Evolutionary conservation across 2,888 invertebrate species (phyloP).

Genomic region (Rotaria macrura): DNA sequence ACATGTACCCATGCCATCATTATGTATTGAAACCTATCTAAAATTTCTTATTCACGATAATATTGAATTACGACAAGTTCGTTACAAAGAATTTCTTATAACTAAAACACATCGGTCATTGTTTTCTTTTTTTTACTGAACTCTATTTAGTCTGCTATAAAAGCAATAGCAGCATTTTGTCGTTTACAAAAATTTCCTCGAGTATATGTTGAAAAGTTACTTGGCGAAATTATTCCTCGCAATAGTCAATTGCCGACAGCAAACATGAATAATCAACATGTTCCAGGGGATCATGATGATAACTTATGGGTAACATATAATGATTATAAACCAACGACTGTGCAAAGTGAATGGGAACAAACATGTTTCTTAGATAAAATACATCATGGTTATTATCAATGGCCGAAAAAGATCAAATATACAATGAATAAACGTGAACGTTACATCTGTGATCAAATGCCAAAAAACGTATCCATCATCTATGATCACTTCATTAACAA

Average conservation of each 20-base stretch:
- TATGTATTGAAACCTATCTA: slow-evolving; percentile 44
- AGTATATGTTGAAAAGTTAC: background rate
- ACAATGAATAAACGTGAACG: background rate
- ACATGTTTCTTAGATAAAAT: slow-evolving; percentile 62
- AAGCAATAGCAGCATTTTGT: background rate
- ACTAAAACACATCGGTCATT: no score
- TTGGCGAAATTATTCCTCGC: background rate
- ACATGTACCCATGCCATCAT: slow-evolving; percentile 42
- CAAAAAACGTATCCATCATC: slow-evolving; percentile 58
- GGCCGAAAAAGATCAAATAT: slow-evolving; percentile 48
- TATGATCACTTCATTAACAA: slow-evolving; percentile 61
- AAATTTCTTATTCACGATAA: slow-evolving; percentile 25
- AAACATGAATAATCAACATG: background rate
- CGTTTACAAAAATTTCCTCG: slow-evolving; percentile 13
- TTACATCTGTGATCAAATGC: slow-evolving; percentile 45
- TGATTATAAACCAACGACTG: background rate
- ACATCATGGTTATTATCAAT: slow-evolving; percentile 55
- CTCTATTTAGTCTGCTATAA: background rate
- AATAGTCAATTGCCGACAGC: background rate
- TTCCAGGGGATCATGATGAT: slow-evolving; percentile 22
- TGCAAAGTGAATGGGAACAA: slow-evolving; percentile 59
- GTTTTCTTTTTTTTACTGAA: no score
- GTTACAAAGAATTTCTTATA: no score
- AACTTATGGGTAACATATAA: slow-evolving; percentile 26
- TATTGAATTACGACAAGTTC: slow-evolving; percentile 14